phyloP scores from a whole-genome alignment of 2,113 vertebrate species.

The Pomatostomus ruficeps region DNA sequence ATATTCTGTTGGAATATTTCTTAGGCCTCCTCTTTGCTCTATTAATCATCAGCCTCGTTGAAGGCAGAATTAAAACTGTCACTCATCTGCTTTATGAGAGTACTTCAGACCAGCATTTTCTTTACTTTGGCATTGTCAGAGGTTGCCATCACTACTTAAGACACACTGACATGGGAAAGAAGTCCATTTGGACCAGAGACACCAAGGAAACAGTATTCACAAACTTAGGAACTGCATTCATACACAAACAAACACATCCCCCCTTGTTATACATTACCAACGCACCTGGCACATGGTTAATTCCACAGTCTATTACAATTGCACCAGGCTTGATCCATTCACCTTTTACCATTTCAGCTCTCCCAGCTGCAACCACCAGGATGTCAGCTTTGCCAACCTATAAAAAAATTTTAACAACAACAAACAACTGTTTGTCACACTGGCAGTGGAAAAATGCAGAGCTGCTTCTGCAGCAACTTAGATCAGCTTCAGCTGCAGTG shows the following conservation, averaged over 20 bases:
- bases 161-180: not conserved
- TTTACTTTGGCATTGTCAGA: not conserved
- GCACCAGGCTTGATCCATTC: slow-evolving; percentile 97
- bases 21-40: not conserved
- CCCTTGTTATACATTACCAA: not conserved
- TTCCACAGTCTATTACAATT: slow-evolving; percentile 96
- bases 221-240: slow-evolving; percentile 19
- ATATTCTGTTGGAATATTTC: not conserved
- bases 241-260: not conserved
- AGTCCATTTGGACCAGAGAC: not conserved
- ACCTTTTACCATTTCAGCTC: slow-evolving; percentile 93
- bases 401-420: not conserved
- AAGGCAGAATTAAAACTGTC: not conserved
- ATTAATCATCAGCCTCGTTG: not conserved
- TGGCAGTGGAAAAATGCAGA: not conserved
- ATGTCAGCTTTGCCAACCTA: slow-evolving; percentile 90
- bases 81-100: not conserved
- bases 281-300: slow-evolving; percentile 90
- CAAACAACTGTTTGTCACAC: not conserved
- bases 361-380: slow-evolving; percentile 91
- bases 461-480: not conserved
- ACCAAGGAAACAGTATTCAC: slow-evolving; percentile 24
- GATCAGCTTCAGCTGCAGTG: not conserved
- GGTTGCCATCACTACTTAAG: not conserved
- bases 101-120: not conserved